phyloP scores from a whole-genome alignment of 1,140 invertebrate genomes.

The Rhopalosiphum padi region DNA sequence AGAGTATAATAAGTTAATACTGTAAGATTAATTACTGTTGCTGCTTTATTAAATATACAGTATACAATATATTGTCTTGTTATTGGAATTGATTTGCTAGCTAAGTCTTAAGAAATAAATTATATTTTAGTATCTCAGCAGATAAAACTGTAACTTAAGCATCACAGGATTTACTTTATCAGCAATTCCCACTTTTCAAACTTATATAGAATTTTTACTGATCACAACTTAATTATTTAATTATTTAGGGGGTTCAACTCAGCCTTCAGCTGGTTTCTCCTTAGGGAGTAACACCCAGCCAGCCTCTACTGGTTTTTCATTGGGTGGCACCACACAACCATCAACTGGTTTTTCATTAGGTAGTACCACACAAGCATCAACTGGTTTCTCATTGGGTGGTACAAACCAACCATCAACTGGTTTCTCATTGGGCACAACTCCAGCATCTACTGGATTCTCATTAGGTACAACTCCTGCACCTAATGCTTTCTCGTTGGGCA shows the following conservation, averaged over 20 bases:
- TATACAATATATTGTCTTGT: not conserved
- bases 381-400: constrained; percentile 25
- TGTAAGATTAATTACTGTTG: not conserved
- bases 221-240: not conserved
- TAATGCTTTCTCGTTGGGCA: constrained; percentile 25
- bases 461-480: constrained; percentile 9
- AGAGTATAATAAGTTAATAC: not conserved
- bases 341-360: constrained; percentile 30
- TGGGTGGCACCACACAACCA: not conserved
- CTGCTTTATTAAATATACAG: not conserved
- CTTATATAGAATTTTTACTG: not conserved
- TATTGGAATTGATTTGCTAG: constrained; percentile 3
- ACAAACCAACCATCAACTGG: constrained; percentile 22
- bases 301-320: constrained; percentile 33
- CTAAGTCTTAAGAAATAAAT: constrained; percentile 31
- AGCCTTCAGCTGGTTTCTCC: not conserved
- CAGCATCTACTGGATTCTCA: not conserved
- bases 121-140: not conserved
- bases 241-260: not conserved
- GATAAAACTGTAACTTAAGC: constrained; percentile 13
- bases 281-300: not conserved
- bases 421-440: constrained; percentile 21
- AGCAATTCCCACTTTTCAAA: not conserved
- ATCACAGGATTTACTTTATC: constrained; percentile 4
- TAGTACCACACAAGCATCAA: not conserved